A percentile compares a stretch with the other conserved stretches of the same genome.
Evolutionary conservation across 2,888 invertebrate genomes (phyloP).

Genomic region (Drosophila anomalata): DNA sequence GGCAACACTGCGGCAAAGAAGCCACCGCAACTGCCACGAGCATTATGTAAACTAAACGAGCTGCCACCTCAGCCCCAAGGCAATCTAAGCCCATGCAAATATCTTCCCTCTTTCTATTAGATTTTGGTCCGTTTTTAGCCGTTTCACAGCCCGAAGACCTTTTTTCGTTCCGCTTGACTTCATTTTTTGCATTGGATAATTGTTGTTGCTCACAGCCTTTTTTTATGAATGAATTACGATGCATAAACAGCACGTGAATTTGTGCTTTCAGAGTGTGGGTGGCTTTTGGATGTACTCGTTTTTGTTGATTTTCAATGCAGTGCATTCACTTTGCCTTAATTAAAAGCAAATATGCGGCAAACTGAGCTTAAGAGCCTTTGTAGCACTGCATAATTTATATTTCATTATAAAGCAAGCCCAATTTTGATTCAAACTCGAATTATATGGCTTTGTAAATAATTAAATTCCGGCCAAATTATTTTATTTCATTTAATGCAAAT

Average conservation of each 20-base stretch:
- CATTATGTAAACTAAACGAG: constrained; percentile 73
- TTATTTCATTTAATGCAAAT: not conserved
- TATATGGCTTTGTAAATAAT: not conserved
- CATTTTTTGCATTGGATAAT: constrained; percentile 36
- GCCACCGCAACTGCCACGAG: constrained; percentile 70
- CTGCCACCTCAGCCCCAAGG: constrained; percentile 36
- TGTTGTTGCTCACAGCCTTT: constrained; percentile 41
- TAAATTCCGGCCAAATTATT: not conserved
- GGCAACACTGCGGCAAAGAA: constrained; percentile 61
- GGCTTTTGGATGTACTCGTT: not conserved
- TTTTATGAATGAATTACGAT: constrained; percentile 65
- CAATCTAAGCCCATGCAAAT: constrained; percentile 62
- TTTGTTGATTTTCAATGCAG: constrained; percentile 38
- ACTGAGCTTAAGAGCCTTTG: constrained; percentile 27
- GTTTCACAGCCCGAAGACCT: constrained; percentile 27
- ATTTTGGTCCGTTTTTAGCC: constrained; percentile 27
- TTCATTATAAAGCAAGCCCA: not conserved
- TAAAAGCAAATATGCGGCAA: constrained; percentile 17
- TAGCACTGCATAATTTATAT: constrained; percentile 42
- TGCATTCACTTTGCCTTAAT: constrained; percentile 59
- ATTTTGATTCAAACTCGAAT: not conserved
- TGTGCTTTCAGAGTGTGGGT: constrained; percentile 3
- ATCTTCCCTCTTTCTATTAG: constrained; percentile 29
- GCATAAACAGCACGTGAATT: constrained; percentile 28
- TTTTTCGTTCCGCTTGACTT: constrained; percentile 52